phyloP scores from a whole-genome alignment of 2,888 invertebrate species.

The Osmoderma eremita region DNA sequence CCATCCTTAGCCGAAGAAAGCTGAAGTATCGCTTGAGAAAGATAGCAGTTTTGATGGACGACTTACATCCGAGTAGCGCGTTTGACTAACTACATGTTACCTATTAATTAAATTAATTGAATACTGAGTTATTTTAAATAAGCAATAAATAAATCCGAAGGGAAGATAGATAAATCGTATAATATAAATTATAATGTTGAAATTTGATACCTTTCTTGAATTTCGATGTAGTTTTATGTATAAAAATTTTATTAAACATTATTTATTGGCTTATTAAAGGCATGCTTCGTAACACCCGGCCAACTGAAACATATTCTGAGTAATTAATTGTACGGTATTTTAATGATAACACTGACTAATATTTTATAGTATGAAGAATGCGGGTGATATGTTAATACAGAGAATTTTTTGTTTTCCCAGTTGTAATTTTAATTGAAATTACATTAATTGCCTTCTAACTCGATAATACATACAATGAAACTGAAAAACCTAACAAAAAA shows the following conservation, averaged over 20 bases:
- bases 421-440: no score
- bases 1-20: conserved; percentile 7
- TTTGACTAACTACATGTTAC: conserved; percentile 42
- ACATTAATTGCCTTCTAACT: no score
- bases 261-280: conserved; percentile 36
- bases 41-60: conserved; percentile 13
- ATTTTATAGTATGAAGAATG: conserved; percentile 9
- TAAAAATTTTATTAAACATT: conserved; percentile 7
- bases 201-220: conserved; percentile 32
- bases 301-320: not conserved
- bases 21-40: not conserved
- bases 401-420: no score
- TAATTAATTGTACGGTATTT: conserved; percentile 25
- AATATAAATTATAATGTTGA: conserved; percentile 34
- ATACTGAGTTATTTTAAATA: conserved; percentile 44
- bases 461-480: no score
- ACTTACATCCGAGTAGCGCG: not conserved
- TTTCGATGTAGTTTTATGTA: conserved; percentile 1
- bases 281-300: conserved; percentile 8
- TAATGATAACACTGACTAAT: conserved; percentile 8
- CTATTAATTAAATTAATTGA: conserved; percentile 47
- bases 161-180: no score
- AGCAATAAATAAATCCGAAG: conserved; percentile 40
- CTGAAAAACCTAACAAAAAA: no score
- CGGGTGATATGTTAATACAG: not conserved